Percentiles rank a stretch among this genome's conserved stretches.
Conservation (phyloP, 2,888 invertebrate genomes). For the Netelia fuscicornis region DNA sequence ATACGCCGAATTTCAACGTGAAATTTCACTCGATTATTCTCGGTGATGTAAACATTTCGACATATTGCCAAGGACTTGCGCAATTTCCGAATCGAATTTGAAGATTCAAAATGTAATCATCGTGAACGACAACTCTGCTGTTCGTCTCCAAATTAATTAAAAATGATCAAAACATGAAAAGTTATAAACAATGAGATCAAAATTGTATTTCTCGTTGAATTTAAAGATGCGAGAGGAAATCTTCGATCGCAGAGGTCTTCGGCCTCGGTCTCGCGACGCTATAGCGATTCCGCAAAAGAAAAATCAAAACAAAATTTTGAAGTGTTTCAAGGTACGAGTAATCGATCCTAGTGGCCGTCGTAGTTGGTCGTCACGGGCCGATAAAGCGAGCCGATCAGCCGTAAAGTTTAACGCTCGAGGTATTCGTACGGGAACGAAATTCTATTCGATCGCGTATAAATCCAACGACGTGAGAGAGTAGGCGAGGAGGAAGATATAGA, state of each 20-base stretch:
- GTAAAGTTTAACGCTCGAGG: constrained; percentile 67
- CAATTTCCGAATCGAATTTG: neutral
- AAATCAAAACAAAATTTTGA: constrained; percentile 15
- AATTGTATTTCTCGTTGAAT: too few relatives aligned
- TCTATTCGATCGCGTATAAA: constrained; percentile 54
- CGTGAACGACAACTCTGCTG: neutral
- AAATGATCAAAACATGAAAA: neutral
- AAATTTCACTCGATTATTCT: neutral
- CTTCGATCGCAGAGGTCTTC: neutral
- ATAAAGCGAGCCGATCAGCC: constrained; percentile 48
- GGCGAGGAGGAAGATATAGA: neutral
- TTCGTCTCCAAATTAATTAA: neutral
- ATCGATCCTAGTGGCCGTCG: constrained; percentile 51
- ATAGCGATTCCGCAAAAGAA: neutral
- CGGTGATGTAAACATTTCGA: neutral
- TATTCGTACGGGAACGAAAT: constrained; percentile 59
- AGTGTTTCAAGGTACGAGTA: constrained; percentile 57
- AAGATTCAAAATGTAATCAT: neutral
- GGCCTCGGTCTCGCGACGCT: neutral
- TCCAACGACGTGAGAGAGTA: constrained; percentile 29
- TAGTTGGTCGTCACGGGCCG: constrained; percentile 53
- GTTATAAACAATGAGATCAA: too few relatives aligned
- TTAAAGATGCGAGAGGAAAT: too few relatives aligned
- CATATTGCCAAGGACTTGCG: neutral
- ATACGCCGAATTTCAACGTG: neutral